These are phyloP conservation scores for Acleris cristana DNA, from an alignment of 2,888 invertebrate genomes.

Conservation along the genomic window DNA sequence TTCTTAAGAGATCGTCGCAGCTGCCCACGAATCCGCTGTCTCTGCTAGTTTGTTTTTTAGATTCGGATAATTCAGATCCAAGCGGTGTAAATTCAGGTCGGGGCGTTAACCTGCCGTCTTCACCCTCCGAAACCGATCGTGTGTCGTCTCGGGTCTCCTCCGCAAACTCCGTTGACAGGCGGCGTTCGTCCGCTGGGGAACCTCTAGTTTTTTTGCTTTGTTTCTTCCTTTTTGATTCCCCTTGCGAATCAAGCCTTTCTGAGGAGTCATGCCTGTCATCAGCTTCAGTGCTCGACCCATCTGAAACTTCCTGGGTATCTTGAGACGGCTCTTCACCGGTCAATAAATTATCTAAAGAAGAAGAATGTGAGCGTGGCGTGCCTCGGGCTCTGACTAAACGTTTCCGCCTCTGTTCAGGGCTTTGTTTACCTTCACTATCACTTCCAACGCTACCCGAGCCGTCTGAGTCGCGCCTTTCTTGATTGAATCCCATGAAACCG, in stretches of 20 bases:
- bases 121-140: slow-evolving; percentile 85
- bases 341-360: slow-evolving; percentile 90
- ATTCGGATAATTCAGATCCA: slow-evolving; percentile 84
- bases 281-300: slow-evolving; percentile 90
- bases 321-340: slow-evolving; percentile 84
- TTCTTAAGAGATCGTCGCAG: slow-evolving; percentile 92
- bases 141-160: slow-evolving; percentile 85
- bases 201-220: slow-evolving; percentile 87
- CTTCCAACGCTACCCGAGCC: slow-evolving; percentile 95
- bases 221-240: slow-evolving; percentile 93
- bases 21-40: slow-evolving; percentile 96
- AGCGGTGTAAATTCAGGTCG: slow-evolving; percentile 86
- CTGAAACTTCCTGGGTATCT: slow-evolving; percentile 85
- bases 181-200: slow-evolving; percentile 85
- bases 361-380: slow-evolving; percentile 92
- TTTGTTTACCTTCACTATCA: slow-evolving; percentile 94
- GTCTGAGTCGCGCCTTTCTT: slow-evolving; percentile 90
- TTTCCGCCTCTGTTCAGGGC: slow-evolving; percentile 93
- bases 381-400: slow-evolving; percentile 91
- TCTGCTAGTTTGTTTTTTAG: slow-evolving; percentile 91
- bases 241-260: slow-evolving; percentile 89
- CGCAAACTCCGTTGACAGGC: slow-evolving; percentile 85
- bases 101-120: slow-evolving; percentile 87
- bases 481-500: slow-evolving; percentile 92
- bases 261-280: slow-evolving; percentile 87